Conservation (phyloP, 2,888 invertebrate species). For the Nemoura dubitans region DNA sequence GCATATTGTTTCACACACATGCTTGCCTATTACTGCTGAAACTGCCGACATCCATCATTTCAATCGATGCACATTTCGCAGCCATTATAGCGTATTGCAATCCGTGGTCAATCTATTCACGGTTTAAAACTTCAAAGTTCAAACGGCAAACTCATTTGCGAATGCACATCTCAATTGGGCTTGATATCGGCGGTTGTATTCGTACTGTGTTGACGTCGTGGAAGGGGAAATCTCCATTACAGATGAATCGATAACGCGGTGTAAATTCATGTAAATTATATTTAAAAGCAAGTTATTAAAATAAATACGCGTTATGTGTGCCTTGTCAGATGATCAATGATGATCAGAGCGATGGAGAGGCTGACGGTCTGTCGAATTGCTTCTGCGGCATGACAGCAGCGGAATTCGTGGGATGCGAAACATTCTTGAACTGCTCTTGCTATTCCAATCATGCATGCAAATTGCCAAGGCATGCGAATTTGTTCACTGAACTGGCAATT, state of each 20-base stretch:
- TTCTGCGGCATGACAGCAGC: no score
- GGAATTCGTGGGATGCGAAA: not conserved
- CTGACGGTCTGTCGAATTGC: not conserved
- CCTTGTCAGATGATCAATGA: not conserved
- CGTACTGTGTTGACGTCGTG: not conserved
- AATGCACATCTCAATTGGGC: not conserved
- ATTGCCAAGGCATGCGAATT: slow-evolving; percentile 7
- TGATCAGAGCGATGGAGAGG: not conserved
- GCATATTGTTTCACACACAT: no score
- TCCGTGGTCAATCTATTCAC: no score
- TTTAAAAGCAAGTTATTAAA: not conserved
- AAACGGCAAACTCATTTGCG: not conserved
- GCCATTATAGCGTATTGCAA: no score
- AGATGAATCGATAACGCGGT: not conserved
- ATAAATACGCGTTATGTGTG: not conserved
- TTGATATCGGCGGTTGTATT: not conserved
- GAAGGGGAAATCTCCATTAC: not conserved
- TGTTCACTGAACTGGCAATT: slow-evolving; percentile 3
- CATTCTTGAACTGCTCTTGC: not conserved
- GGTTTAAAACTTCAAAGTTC: not conserved
- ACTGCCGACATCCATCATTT: no score
- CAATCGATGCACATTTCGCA: no score
- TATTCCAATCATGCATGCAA: slow-evolving; percentile 12
- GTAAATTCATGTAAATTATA: not conserved
- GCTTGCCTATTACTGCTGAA: no score